phyloP scores from a whole-genome alignment of 1,140 invertebrate species.

The Tetranychus urticae region DNA sequence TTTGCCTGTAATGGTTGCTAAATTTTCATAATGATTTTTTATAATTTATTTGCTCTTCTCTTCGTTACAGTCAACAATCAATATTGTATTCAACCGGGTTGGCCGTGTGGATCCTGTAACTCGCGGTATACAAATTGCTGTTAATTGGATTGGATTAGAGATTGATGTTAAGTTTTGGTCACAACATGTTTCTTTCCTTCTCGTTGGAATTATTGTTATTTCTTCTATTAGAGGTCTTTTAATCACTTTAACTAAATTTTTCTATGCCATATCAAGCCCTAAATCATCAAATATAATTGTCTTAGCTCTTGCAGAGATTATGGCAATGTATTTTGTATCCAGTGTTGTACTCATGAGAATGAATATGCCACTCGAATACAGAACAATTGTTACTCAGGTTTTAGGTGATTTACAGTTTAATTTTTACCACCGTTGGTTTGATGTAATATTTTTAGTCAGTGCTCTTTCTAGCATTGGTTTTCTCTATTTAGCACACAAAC shows the following conservation, averaged over 20 bases:
- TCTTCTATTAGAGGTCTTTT: slow-evolving; percentile 90
- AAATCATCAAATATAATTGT: slow-evolving; percentile 98
- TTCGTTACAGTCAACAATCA: slow-evolving; percentile 53
- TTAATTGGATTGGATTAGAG: slow-evolving; percentile 85
- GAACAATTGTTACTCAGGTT: slow-evolving; percentile 87
- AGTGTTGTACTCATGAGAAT: slow-evolving; percentile 91
- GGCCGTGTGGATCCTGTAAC: slow-evolving; percentile 97
- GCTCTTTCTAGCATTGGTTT: slow-evolving; percentile 86
- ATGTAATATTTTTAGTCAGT: slow-evolving; percentile 95
- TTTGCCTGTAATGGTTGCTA: neutral
- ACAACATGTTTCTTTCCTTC: slow-evolving; percentile 88
- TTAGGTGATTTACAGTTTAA: slow-evolving; percentile 94
- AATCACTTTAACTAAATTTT: slow-evolving; percentile 96
- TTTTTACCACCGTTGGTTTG: slow-evolving; percentile 99
- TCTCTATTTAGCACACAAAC: slow-evolving; percentile 72
- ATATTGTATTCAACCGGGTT: slow-evolving; percentile 96
- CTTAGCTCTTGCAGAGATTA: slow-evolving; percentile 82
- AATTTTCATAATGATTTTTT: neutral
- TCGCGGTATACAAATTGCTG: slow-evolving; percentile 79
- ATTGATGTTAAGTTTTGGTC: slow-evolving; percentile 89
- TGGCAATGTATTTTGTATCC: slow-evolving; percentile 99
- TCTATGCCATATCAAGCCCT: slow-evolving; percentile 97
- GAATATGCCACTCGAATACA: slow-evolving; percentile 97
- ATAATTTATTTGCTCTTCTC: slow-evolving; percentile 16
- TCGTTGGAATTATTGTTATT: slow-evolving; percentile 91